Percentiles rank a stretch among this genome's conserved stretches.
Conservation (phyloP, 2,113 vertebrate species). For the Trochalopteron elliotii region DNA sequence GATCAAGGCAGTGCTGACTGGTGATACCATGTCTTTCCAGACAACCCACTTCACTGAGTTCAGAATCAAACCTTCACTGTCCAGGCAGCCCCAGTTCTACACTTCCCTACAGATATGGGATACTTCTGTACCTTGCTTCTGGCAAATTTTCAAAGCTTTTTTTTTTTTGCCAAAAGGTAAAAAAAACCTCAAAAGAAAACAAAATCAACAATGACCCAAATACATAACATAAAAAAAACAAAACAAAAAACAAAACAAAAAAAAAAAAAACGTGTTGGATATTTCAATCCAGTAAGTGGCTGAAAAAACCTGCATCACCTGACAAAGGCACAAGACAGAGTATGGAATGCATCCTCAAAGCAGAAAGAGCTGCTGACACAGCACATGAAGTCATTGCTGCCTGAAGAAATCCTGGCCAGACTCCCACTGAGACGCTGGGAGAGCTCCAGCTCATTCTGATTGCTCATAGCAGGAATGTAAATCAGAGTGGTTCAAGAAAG, state of each 20-base stretch:
- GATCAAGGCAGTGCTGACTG: neutral
- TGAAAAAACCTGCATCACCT: neutral
- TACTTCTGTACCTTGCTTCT: neutral
- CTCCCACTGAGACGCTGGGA: neutral
- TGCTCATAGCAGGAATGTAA: neutral
- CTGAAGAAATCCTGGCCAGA: neutral
- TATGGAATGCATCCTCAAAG: neutral
- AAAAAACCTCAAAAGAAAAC: neutral
- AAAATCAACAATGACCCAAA: neutral
- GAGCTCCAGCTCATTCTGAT: neutral
- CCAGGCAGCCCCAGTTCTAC: neutral
- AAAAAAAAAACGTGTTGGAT: neutral
- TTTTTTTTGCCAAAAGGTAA: neutral
- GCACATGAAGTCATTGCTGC: neutral
- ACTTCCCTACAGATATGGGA: neutral
- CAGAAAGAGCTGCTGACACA: neutral
- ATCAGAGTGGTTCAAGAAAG: neutral
- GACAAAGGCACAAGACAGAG: neutral
- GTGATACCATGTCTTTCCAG: neutral
- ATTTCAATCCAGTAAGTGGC: neutral
- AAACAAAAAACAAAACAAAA: neutral
- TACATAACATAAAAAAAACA: neutral
- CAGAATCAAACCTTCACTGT: neutral
- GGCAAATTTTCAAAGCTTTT: neutral
- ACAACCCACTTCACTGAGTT: neutral